Evolutionary conservation across 1,140 invertebrate species (phyloP), one percentile per base, ranked within the genome.

Genomic region (Atta texana): DNA sequence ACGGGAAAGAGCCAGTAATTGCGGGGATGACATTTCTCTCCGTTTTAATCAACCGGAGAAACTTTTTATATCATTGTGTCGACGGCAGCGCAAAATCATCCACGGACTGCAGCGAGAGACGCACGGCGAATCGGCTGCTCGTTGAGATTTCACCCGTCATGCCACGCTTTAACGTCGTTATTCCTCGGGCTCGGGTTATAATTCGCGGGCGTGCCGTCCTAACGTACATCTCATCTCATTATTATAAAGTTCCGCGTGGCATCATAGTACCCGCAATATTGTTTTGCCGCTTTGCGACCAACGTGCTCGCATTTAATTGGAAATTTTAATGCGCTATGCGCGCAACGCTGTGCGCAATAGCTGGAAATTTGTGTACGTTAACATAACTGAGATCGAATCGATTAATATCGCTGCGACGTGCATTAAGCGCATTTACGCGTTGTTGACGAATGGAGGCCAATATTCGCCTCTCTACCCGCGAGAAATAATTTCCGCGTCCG

Each of bases 141-240:
- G 80, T 84, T 84, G 80, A 75, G 80, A 84, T 84, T 64, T 84
- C 80, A 84, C 61, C 69, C 69, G 69, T 84, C 80, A 84, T 84
- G 69, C 39, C 80, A 75, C 80, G 80, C 69, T 84, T 84, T 84
- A 84, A 84, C 69, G 55, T 84, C 68, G 80, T 84, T 84, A 84
- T 84, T 84, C 55, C 69, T 61, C 55, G 53, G 68, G 39, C 68
- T 61, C 24, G 24, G 51, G 14, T 84, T 82, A 34, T 75, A 75
- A 84, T 75, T 84, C 69, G 55, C 80, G 44, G 69, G 55, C 68
- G 68, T 84, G 80, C 39, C 69, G 14, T 39, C 49, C 39, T 24
- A 59, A 72, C 53, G 68, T 71, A 69, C 64, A 24, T 75, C 66
- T 28, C 44, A 24, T 57, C 66, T 72, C 78, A 18, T 72, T 59